A percentile compares a stretch with the other conserved stretches of the same genome.
phyloP scores from a whole-genome alignment of 2,888 invertebrate genomes.

The Agonopterix heracliana region DNA sequence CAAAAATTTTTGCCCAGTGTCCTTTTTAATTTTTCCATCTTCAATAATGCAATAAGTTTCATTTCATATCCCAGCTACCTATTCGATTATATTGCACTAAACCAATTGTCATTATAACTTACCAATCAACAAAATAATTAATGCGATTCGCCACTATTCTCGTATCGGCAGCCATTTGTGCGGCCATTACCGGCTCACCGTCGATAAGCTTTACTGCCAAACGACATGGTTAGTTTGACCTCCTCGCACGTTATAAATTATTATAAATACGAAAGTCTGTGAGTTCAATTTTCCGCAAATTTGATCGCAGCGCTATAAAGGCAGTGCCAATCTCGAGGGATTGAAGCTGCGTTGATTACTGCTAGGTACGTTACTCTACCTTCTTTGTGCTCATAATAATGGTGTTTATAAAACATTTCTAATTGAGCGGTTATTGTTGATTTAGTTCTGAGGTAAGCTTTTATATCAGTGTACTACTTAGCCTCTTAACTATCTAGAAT shows the following conservation, averaged over 20 bases:
- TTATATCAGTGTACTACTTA: background rate
- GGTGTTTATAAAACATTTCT: conserved; percentile 34
- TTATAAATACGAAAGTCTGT: conserved; percentile 61
- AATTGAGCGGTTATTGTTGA: conserved; percentile 33
- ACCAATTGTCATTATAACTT: too few species aligned
- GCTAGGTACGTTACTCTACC: conserved; percentile 6
- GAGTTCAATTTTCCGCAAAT: conserved; percentile 73
- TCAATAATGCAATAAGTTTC: too few species aligned
- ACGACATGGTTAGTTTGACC: conserved; percentile 71
- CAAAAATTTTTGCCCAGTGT: too few species aligned
- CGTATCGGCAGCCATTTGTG: conserved; percentile 56
- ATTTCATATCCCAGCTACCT: too few species aligned
- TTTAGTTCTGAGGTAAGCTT: conserved; percentile 18
- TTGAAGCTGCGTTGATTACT: conserved; percentile 14
- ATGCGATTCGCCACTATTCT: conserved; percentile 57
- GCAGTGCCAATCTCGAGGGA: conserved; percentile 21
- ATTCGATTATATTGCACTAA: too few species aligned
- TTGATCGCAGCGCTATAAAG: conserved; percentile 61
- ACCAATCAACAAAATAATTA: conserved; percentile 55
- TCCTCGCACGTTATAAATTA: conserved; percentile 68
- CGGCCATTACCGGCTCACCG: conserved; percentile 55
- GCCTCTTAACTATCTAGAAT: too few species aligned
- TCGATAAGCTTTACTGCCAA: conserved; percentile 66
- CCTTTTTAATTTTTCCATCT: too few species aligned
- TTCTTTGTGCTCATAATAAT: conserved; percentile 20